Evolutionary conservation across 2,113 vertebrate species (phyloP).

Genomic region (Apteryx owenii): DNA sequence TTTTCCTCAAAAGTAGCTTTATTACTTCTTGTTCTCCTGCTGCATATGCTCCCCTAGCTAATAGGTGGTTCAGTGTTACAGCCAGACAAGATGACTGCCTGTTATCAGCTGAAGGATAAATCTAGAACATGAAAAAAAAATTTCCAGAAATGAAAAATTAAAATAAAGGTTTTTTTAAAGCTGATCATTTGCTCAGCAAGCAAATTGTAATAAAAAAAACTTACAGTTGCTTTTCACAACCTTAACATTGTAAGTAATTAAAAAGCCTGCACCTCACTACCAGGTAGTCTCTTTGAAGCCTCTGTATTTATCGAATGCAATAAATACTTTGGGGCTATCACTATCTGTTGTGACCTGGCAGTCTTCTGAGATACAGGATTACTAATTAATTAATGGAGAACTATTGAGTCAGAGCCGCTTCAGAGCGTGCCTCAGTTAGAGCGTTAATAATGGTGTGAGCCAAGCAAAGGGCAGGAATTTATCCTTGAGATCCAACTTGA

Average conservation of each 20-base stretch:
- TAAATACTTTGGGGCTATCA: slow-evolving; percentile 37
- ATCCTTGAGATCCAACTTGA: slow-evolving; percentile 20
- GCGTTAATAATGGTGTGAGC: rapidly evolving
- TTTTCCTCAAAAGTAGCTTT: not conserved
- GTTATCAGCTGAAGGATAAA: not conserved
- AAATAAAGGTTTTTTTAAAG: not conserved
- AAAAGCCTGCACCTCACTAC: not conserved
- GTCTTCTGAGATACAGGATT: not conserved
- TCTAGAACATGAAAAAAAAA: not conserved
- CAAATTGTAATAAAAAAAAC: not conserved
- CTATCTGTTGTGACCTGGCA: slow-evolving; percentile 7
- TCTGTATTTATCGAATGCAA: slow-evolving; percentile 21
- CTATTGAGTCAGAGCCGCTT: slow-evolving; percentile 8
- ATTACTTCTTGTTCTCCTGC: not conserved
- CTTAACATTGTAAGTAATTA: not conserved
- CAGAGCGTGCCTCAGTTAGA: not conserved
- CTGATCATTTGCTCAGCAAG: not conserved
- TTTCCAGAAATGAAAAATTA: not conserved
- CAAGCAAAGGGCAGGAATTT: slow-evolving; percentile 31
- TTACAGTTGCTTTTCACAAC: not conserved
- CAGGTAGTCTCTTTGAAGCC: slow-evolving; percentile 26
- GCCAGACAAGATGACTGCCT: not conserved
- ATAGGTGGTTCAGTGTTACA: not conserved
- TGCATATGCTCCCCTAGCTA: not conserved
- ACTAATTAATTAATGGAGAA: slow-evolving; percentile 39